Evolutionary conservation across 2,797 vertebrate species (phyloP).

Genomic region (Thripadectes ignobilis): DNA sequence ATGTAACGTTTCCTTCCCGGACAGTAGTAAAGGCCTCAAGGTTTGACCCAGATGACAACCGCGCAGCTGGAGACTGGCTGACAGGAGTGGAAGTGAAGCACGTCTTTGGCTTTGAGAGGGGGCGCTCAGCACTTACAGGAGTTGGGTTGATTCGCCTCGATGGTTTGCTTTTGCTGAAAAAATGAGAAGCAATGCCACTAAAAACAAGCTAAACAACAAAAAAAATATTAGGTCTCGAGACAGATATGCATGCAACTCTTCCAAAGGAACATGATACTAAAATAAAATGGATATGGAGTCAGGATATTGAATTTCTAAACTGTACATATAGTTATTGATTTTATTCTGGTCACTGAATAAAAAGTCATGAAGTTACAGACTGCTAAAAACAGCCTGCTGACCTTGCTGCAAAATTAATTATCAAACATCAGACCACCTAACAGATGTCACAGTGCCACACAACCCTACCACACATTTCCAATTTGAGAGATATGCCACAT

Average conservation of each 20-base stretch:
- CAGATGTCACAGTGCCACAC: neutral
- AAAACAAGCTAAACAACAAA: neutral
- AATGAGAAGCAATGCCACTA: neutral
- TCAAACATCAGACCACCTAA: neutral
- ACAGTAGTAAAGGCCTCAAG: constrained; percentile 62
- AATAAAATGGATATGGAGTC: neutral
- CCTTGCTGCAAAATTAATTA: neutral
- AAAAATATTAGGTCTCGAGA: neutral
- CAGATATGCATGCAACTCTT: neutral
- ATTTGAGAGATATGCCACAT: neutral
- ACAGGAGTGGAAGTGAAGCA: constrained; percentile 97
- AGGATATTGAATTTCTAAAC: neutral
- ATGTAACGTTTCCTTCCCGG: constrained; percentile 51
- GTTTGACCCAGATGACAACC: constrained; percentile 52
- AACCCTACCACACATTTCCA: neutral
- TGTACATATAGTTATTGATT: neutral
- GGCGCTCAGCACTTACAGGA: constrained; percentile 89
- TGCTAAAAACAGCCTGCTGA: neutral
- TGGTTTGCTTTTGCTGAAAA: constrained; percentile 86
- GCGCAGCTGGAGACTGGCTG: constrained; percentile 74
- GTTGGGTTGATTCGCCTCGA: constrained; percentile 97
- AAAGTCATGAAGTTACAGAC: neutral
- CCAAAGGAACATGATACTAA: neutral
- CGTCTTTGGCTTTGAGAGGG: constrained; percentile 91
- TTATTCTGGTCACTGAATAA: neutral